Base-by-base conservation (phyloP, 2,888 invertebrate genomes). In the Acleris emargana region DNA sequence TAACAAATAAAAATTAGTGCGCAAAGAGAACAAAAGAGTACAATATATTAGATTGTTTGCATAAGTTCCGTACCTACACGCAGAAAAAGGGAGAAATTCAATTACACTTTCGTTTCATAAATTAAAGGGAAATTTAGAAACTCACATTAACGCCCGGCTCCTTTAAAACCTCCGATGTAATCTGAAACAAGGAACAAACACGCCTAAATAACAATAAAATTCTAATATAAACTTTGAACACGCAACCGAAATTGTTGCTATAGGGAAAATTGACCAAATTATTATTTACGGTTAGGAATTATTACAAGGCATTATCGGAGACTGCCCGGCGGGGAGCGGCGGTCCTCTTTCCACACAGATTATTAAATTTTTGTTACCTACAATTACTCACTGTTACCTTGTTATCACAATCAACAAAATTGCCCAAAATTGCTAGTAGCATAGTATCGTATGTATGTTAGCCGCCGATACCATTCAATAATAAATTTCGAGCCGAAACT, bases 151-250 rank as follows among this genome's bases (percentile, higher is more conserved):
- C 88, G 87, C 86, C 82, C 79, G 84, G 84, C 88, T 88, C 86
- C 87, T 88, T 91, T 89, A 86, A 87, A 91, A 88, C 87, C 85
- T 83, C 83, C 88, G 86, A 89, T 90, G 88, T 91, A 91, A 91
- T 92, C 92, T 91, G 87, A 87, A 91, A 92, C 92, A 92, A 91
- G 89, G 83, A 91, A 91, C 91, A 91, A 92, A 92, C 92, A 92
- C 89, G 88, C 86, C 90, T 91, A 91, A 92, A 92, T 92, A 91
- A 91, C 91, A 92, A 91, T 92, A 89, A 91, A 91, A 91, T 90
- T 90, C 83, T 87, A 92, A 92, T 92, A 90, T 90, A 92, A 92
- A 91, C 90, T 92, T 91, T 87, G 88, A 81, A 79, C 91, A 91
- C 91, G 91, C 91, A 88, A 91, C 91, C 87, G 77, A 87, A 91